Evolutionary conservation across 92 coral and sea anemone species (phyloP).

Genomic region (Epizoanthus fatuus): DNA sequence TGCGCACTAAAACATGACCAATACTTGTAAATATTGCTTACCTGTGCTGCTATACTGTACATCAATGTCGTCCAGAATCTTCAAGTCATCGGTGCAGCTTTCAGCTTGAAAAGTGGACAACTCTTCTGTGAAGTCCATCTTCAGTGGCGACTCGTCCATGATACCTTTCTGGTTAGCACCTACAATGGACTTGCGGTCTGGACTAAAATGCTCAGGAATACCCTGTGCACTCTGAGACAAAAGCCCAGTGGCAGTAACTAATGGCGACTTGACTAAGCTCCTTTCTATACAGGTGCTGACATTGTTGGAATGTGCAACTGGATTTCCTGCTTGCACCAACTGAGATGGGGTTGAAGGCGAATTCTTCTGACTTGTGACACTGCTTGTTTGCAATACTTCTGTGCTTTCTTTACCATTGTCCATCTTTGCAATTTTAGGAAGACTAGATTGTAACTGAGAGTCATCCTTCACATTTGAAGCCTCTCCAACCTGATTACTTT

Average conservation of each 20-base stretch:
- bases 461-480: background rate
- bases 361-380: too few relatives aligned
- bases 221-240: background rate
- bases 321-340: too few relatives aligned
- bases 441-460: background rate
- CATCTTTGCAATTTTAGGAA: constrained; percentile 36
- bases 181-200: background rate
- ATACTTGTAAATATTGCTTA: background rate
- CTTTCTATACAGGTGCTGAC: too few relatives aligned
- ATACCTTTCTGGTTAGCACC: background rate
- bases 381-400: background rate
- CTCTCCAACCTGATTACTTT: background rate
- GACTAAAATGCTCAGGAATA: constrained; percentile 2
- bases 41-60: constrained; percentile 11
- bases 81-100: constrained; percentile 2
- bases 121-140: constrained; percentile 33
- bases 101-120: constrained; percentile 8
- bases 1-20: too few relatives aligned
- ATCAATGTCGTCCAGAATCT: background rate
- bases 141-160: constrained; percentile 11
- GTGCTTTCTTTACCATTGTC: background rate
- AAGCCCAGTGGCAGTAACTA: too few relatives aligned
- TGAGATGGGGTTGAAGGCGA: too few relatives aligned
- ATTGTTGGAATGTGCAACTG: too few relatives aligned
- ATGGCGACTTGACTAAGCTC: too few relatives aligned